These are phyloP conservation scores for Phaenicophaeus curvirostris DNA, from an alignment of 2,797 vertebrate species.

Conservation along the genomic window DNA sequence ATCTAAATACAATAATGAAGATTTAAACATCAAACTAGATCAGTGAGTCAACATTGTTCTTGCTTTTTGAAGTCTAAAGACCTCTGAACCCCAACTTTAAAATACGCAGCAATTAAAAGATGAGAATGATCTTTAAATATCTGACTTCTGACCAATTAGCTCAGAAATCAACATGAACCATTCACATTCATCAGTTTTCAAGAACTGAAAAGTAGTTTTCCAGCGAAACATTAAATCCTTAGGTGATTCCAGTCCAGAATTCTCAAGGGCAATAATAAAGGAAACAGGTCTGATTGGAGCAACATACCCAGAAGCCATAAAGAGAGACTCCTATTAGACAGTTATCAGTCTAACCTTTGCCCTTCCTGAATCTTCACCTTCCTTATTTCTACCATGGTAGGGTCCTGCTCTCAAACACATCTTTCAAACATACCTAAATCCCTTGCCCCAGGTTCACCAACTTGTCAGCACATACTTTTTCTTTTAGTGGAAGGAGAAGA, in stretches of 20 bases:
- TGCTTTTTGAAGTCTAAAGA: background rate
- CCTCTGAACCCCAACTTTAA: background rate
- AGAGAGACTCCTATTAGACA: background rate
- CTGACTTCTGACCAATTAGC: background rate
- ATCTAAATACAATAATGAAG: conserved; percentile 69
- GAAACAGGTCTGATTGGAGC: background rate
- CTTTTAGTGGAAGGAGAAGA: conserved; percentile 48
- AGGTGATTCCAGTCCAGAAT: background rate
- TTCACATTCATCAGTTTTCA: background rate
- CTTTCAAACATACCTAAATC: background rate
- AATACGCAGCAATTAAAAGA: background rate
- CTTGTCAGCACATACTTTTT: conserved; percentile 49
- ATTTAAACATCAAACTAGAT: background rate
- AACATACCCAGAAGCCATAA: background rate
- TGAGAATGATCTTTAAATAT: background rate
- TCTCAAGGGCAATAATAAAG: background rate
- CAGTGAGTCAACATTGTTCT: background rate
- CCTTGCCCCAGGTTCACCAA: fast-evolving
- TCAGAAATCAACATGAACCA: background rate
- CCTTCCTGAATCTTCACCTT: background rate
- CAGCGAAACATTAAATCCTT: background rate
- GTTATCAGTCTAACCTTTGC: background rate
- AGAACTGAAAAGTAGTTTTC: background rate
- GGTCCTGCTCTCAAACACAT: background rate
- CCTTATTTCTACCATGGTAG: background rate